Percentiles rank a stretch among this genome's conserved stretches.
Conservation (phyloP, 2,888 invertebrate genomes). For the Ypsolopha sequella region DNA sequence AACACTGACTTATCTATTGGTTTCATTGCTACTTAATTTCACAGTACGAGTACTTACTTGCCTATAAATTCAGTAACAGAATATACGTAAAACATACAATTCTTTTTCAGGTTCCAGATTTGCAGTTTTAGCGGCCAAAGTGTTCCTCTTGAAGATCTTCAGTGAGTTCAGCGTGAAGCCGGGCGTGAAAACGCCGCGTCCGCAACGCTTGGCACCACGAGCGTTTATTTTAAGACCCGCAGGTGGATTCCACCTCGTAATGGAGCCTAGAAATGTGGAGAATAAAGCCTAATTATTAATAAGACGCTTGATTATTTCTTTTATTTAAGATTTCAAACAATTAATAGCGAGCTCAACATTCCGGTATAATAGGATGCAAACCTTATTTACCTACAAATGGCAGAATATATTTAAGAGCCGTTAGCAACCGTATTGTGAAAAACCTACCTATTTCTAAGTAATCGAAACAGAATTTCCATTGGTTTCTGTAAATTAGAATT, state of each 20-base stretch:
- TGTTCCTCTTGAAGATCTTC: constrained; percentile 33
- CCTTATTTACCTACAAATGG: too few species aligned
- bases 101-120: constrained; percentile 35
- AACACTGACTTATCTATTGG: too few species aligned
- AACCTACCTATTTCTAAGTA: too few species aligned
- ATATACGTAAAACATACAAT: neutral
- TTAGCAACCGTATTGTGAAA: too few species aligned
- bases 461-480: too few species aligned
- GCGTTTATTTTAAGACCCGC: constrained; percentile 36
- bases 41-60: neutral
- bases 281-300: neutral
- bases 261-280: constrained; percentile 18
- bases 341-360: too few species aligned
- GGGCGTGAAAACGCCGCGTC: constrained; percentile 13
- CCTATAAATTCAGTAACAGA: neutral
- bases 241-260: constrained; percentile 30
- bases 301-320: too few species aligned
- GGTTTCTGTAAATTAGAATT: too few species aligned
- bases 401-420: too few species aligned
- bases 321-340: too few species aligned
- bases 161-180: constrained; percentile 22
- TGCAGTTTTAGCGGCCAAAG: constrained; percentile 41
- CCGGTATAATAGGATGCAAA: too few species aligned
- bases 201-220: constrained; percentile 22
- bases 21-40: neutral